A percentile compares a stretch with the other conserved stretches of the same genome.
phyloP scores from a whole-genome alignment of 2,113 vertebrate species.

The Vombatus ursinus region DNA sequence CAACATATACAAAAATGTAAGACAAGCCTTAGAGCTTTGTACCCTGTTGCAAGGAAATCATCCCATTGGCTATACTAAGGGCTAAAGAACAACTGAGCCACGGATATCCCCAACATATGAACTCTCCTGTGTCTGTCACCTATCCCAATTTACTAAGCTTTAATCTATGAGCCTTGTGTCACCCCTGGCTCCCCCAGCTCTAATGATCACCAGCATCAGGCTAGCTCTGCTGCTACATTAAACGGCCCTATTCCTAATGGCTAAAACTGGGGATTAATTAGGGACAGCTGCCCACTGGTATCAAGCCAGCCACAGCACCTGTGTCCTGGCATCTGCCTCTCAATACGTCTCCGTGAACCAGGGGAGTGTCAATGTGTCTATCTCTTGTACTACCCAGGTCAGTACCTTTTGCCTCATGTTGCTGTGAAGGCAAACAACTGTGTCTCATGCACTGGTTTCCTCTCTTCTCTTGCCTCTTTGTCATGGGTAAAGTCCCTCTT shows the following conservation, averaged over 20 bases:
- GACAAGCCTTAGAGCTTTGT: neutral
- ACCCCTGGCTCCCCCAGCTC: neutral
- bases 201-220: neutral
- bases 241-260: neutral
- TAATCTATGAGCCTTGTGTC: neutral
- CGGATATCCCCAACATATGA: neutral
- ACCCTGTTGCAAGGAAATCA: neutral
- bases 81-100: neutral
- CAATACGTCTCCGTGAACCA: neutral
- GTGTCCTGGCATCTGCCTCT: neutral
- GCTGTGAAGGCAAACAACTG: neutral
- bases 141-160: neutral
- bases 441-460: neutral
- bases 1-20: neutral
- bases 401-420: neutral
- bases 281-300: neutral
- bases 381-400: neutral
- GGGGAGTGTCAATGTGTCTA: neutral
- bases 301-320: neutral
- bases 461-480: neutral
- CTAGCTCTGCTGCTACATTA: neutral
- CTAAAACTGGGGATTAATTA: neutral
- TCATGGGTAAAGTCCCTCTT: neutral
- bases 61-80: neutral
- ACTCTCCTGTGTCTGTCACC: neutral